These are phyloP conservation scores for Thalpophila matura DNA, from an alignment of 2,888 invertebrate species.

Conservation along the genomic window DNA sequence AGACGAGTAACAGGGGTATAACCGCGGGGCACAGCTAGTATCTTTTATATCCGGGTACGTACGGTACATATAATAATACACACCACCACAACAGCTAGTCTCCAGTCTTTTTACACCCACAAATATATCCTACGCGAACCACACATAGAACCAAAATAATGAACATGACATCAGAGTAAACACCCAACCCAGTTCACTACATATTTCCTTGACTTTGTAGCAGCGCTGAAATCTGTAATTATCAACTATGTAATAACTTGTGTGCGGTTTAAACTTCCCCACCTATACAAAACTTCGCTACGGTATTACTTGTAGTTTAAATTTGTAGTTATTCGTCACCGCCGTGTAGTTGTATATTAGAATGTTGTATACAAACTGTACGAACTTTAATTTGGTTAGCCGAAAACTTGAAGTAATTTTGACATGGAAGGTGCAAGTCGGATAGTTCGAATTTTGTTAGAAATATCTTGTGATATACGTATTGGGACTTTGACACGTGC, in stretches of 20 bases:
- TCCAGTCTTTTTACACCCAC: neutral
- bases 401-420: conserved; percentile 38
- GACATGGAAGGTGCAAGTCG: conserved; percentile 9
- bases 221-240: conserved; percentile 49
- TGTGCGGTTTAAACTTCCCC: conserved; percentile 43
- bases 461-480: neutral
- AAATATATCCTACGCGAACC: no score
- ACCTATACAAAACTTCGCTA: conserved; percentile 46
- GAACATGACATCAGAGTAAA: neutral
- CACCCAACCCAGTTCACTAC: neutral
- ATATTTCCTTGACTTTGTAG: conserved; percentile 17
- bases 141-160: conserved; percentile 15
- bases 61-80: no score
- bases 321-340: conserved; percentile 50
- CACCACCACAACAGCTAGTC: no score
- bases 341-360: conserved; percentile 25
- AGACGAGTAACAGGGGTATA: no score
- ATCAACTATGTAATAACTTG: conserved; percentile 52
- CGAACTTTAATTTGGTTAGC: conserved; percentile 42
- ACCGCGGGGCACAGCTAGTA: no score
- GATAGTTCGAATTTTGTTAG: neutral
- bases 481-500: neutral
- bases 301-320: conserved; percentile 36
- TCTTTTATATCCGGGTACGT: no score
- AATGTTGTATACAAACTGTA: conserved; percentile 14